Base-by-base conservation (phyloP, 2,113 vertebrate genomes). In the Piprites chloris region DNA sequence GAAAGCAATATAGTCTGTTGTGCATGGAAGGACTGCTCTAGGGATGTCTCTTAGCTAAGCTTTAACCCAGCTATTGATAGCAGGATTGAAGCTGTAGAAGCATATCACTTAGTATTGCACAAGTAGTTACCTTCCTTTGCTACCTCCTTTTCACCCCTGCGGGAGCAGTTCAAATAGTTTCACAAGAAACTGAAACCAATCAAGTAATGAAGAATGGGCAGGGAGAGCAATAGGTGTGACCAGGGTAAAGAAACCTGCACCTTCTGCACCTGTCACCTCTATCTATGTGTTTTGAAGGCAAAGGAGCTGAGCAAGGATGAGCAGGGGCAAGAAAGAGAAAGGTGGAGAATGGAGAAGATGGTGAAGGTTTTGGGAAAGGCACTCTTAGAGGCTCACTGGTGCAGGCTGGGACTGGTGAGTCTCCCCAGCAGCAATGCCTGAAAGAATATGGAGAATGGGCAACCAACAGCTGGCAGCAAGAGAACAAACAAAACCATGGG, bases 131-230 rank as follows among this genome's bases (percentile, higher is more conserved):
- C 21, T 66, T 49, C 47, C 37, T 85, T 74, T 61, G 42, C 42
- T 52, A 5, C 20, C 33, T 72, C n/a, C 69, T 94, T 75, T 71
- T 56, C 37, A 58, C n/a, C 73, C 19, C 41, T 39, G 50, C 1
- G 6, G 66, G 41, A 73, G 50, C 41, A 61, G 55, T 61, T 85
- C 1, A 5, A 50, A 50, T 32, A 61, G 27, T 26, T 18, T 76
- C 32, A 65, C 3, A 8, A 32, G 49, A 73, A 55, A 30, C n/a
- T 61, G 66, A 55, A 89, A 41, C 35, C 32, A 37, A 77, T 21
- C 0, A 2, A 58, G 39, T 3, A 14, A n/a, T 0, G 1, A 56
- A 66, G 19, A 62, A 39, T 0, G 2, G 22, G 14, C n/a, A 67
- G 33, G 42, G 19, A 78, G 41, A 85, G 44, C 42, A 71, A 6